Conservation (phyloP, 2,888 invertebrate genomes). For the Deilephila porcellus region DNA sequence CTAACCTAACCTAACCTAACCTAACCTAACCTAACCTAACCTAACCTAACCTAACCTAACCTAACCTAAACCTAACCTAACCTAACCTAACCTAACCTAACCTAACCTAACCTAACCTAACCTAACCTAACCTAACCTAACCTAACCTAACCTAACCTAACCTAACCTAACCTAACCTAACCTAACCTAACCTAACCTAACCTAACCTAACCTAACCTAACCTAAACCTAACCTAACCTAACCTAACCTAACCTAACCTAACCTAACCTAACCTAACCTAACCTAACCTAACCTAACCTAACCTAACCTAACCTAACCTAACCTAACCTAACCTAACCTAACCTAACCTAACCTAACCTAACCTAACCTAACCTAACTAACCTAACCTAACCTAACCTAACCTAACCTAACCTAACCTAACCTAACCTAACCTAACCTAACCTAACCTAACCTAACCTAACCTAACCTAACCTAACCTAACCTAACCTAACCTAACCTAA, state of each 20-base stretch:
- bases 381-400: slow-evolving; percentile 31
- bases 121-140: slow-evolving; percentile 42
- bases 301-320: not conserved
- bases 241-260: not conserved
- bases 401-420: slow-evolving; percentile 39
- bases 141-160: slow-evolving; percentile 39
- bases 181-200: not conserved
- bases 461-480: not conserved
- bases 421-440: not conserved
- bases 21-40: slow-evolving; percentile 37
- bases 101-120: slow-evolving; percentile 39
- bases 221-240: not conserved
- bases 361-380: slow-evolving; percentile 33
- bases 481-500: not conserved
- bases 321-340: too few relatives aligned
- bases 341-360: too few relatives aligned
- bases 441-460: slow-evolving; percentile 8
- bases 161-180: not conserved
- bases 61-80: slow-evolving; percentile 32
- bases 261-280: not conserved
- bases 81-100: slow-evolving; percentile 40
- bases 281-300: not conserved
- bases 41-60: slow-evolving; percentile 43
- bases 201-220: slow-evolving; percentile 21
- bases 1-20: slow-evolving; percentile 32